Conservation (phyloP, 2,888 invertebrate species). For the Nebria brevicollis region DNA sequence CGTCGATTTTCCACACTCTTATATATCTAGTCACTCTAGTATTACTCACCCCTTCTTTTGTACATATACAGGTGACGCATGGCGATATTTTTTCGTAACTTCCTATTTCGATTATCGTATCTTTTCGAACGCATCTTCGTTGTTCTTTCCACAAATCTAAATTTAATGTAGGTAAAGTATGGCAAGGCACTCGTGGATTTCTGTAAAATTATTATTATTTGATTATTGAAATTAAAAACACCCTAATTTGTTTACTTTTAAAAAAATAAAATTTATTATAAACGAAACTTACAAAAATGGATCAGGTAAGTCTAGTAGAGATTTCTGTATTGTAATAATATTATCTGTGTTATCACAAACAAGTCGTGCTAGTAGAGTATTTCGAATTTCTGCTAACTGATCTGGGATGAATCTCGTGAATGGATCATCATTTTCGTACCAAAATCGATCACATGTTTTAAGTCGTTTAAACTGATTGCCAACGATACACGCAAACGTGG, state of each 20-base stretch:
- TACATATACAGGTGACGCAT: conserved; percentile 65
- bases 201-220: conserved; percentile 60
- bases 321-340: conserved; percentile 65
- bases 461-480: conserved; percentile 76
- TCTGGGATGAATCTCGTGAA: conserved; percentile 57
- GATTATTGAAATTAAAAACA: no score
- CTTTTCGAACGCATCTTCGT: conserved; percentile 60
- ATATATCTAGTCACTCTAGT: no score
- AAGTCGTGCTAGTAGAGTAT: conserved; percentile 70
- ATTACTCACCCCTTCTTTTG: conserved; percentile 63
- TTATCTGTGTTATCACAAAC: conserved; percentile 77
- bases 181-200: conserved; percentile 70
- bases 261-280: no score
- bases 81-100: conserved; percentile 62
- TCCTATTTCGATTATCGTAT: conserved; percentile 60
- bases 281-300: conserved; percentile 62
- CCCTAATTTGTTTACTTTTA: no score
- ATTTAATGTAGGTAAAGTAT: conserved; percentile 68
- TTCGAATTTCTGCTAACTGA: conserved; percentile 73
- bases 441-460: conserved; percentile 76
- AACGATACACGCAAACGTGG: conserved; percentile 77
- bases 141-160: conserved; percentile 68
- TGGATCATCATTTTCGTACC: conserved; percentile 66
- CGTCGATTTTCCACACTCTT: no score
- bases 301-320: conserved; percentile 67